Conservation (phyloP, 1,140 invertebrate genomes). For the Cotesia glomerata region DNA sequence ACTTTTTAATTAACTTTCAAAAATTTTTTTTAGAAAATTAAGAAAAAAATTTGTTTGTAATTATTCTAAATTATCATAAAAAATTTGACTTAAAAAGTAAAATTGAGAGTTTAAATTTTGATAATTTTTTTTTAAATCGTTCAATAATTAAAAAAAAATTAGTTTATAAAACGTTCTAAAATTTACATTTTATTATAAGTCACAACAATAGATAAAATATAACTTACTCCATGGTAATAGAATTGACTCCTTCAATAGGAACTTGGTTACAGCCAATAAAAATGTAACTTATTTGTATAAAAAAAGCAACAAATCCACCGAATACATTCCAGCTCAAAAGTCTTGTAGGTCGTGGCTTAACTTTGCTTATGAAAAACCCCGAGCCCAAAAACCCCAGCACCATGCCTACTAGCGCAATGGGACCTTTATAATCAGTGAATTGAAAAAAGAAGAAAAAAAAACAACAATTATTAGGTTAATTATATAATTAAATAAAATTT, state of each 20-base stretch:
- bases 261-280: conserved; percentile 67
- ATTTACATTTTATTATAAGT: too few species aligned
- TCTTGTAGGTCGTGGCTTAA: conserved; percentile 67
- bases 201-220: not conserved
- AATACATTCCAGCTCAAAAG: conserved; percentile 72
- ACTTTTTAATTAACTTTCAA: not conserved
- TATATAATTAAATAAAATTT: not conserved
- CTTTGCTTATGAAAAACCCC: conserved; percentile 69
- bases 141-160: too few species aligned
- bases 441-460: conserved; percentile 29
- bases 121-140: too few species aligned
- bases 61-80: too few species aligned
- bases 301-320: conserved; percentile 65
- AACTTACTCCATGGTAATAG: conserved; percentile 54
- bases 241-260: conserved; percentile 55
- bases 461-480: not conserved
- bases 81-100: too few species aligned
- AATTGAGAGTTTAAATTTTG: too few species aligned
- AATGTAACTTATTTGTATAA: conserved; percentile 63
- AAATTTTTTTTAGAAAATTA: not conserved
- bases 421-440: conserved; percentile 47
- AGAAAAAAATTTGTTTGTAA: too few species aligned
- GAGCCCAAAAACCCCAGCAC: conserved; percentile 69
- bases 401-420: conserved; percentile 66
- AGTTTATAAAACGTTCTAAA: too few species aligned